Evolutionary conservation across 2,888 invertebrate species (phyloP).

Genomic region (Rhogogaster chlorosoma): DNA sequence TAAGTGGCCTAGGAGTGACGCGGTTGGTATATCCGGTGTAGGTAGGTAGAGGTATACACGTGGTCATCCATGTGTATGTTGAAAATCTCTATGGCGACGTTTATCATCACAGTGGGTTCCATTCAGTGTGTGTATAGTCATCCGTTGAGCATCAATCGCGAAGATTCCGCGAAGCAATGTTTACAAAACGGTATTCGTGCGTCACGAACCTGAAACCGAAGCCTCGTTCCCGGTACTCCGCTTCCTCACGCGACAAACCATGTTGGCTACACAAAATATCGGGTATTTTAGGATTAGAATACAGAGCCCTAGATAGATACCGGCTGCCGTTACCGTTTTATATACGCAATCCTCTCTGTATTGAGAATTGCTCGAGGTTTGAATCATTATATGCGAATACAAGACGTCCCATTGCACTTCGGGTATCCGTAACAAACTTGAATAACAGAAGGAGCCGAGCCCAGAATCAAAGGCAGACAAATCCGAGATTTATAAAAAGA

Average conservation of each 20-base stretch:
- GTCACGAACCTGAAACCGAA: slow-evolving; percentile 34
- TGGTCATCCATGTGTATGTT: not conserved
- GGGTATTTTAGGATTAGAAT: not conserved
- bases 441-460: not conserved
- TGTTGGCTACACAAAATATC: not conserved
- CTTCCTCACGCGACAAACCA: slow-evolving; percentile 21
- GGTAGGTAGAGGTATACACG: not conserved
- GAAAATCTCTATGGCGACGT: not conserved
- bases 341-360: not conserved
- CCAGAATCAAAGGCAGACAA: not conserved
- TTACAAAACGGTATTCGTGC: slow-evolving; percentile 38
- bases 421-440: not conserved
- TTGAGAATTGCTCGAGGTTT: not conserved
- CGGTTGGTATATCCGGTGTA: slow-evolving; percentile 9
- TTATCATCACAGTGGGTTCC: not conserved
- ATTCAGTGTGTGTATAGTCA: not conserved
- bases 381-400: not conserved
- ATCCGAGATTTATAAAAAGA: not conserved
- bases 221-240: slow-evolving; percentile 35
- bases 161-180: slow-evolving; percentile 42
- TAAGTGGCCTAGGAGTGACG: not conserved
- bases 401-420: not conserved
- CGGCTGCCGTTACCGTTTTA: not conserved
- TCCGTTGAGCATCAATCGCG: slow-evolving; percentile 24
- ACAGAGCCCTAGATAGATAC: not conserved